Base-by-base conservation (phyloP, 2,113 vertebrate genomes). In the Notothenia coriiceps region DNA sequence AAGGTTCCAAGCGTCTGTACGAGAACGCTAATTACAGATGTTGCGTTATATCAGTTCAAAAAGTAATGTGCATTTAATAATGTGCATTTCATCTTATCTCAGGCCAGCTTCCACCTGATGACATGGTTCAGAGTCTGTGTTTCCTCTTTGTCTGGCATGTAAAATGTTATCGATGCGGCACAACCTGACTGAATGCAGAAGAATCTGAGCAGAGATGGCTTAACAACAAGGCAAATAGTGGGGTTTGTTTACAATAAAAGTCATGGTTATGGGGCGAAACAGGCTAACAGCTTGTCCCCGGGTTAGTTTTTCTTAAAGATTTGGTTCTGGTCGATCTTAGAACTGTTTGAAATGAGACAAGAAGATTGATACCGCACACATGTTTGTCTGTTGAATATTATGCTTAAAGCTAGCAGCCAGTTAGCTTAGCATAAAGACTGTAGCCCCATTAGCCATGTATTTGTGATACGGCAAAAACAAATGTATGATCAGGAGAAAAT, bases 51-150 rank as follows among this genome's bases (percentile, higher is more conserved):
- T 85, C 77, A 84, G n/a, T 77, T 77, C 35, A 65, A n/a, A 75
- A 75, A 79, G 72, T 87, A 78, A 72, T 85, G 50, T 79, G 79
- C 51, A 62, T 85, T 89, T 83, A 74, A 92, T 90, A 87, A 89
- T 57, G 29, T 20, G n/a, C 43, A 68, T 59, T 73, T 91, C 61
- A 68, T 84, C 79, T 87, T 65, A 89, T 74, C 68, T 83, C 40
- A 50, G 66, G 79, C 84, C 89, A 90, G 67, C 11, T 84, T 88
- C 54, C 74, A 73, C 82, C 83, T 86, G 74, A 70, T 65, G 73
- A 83, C 67, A 56, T 29, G 77, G 54, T 77, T n/a, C 64, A 77
- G 70, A 84, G 57, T 90, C 70, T 82, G 74, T 55, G 40, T 82
- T 82, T 74, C 60, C 72, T 77, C 75, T 75, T 49, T 73, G 47